Base-by-base conservation (phyloP, 2,797 vertebrate species). In the Podargus strigoides region DNA sequence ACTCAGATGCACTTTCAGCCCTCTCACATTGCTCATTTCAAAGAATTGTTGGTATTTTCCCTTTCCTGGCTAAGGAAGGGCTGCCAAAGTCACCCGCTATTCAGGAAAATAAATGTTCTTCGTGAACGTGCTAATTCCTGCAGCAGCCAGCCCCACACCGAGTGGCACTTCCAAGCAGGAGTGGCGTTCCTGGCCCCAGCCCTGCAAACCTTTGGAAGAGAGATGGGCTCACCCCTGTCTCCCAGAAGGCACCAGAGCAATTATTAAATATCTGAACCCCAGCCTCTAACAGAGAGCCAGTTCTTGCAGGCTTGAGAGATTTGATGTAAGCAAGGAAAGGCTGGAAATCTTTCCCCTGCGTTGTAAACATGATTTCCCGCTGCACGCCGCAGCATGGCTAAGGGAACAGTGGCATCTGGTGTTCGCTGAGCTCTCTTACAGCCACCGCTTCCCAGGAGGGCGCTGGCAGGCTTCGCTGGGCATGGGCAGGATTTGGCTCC, bases 321-420 rank as follows among this genome's bases (percentile, higher is more conserved):
- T 39, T 18, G 3, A 7, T 37, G 37, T 53, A 11, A 18, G n/a
- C 74, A 66, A 12, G 55, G 16, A 37, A 44, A 39, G 64, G 50
- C 34, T 74, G 89, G 59, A 12, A 72, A 49, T 28, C 34, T 42
- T 72, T 34, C 22, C 52, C 42, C 8, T 26, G 66, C 58, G 1
- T 20, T 8, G 24, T 9, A 37, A 67, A 30, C 30, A 8, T 4
- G 34, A 3, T 42, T 82, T 62, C 64, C 0, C 19, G 24, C 49
- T 3, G 32, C 41, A 3, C 3, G 12, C 18, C 10, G 16, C 22
- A 36, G 21, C 53, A 7, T 26, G 15, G 46, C 85, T 85, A 59
- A 82, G 82, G 78, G 94, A 96, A 97, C 93, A 98, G 97, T 89
- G 96, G n/a, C 98, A 97, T 63, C 98, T 98, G 95, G 79, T 79